Percentiles rank a stretch among this genome's conserved stretches.
These are phyloP conservation scores for Circaetus cinerascens DNA, from an alignment of 2,113 vertebrate genomes.

Conservation along the genomic window DNA sequence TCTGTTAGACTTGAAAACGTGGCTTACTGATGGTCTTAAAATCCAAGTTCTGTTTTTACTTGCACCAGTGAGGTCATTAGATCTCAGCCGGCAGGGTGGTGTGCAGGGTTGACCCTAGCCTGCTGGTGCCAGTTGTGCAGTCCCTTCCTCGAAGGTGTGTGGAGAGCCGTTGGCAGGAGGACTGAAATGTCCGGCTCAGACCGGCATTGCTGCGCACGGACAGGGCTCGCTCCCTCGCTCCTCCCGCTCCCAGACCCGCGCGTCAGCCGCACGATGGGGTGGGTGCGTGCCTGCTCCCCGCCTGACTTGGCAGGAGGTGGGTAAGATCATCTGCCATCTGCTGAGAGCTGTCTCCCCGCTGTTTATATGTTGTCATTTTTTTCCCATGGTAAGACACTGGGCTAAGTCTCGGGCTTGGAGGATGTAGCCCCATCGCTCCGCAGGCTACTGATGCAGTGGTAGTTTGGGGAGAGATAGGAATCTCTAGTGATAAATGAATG, in stretches of 20 bases:
- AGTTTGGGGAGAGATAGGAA: background rate
- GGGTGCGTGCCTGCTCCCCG: too few species aligned
- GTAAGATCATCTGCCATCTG: background rate
- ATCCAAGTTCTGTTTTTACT: background rate
- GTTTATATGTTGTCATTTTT: background rate
- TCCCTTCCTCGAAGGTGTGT: fast-evolving
- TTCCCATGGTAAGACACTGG: background rate
- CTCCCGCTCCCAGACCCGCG: background rate
- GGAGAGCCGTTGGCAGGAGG: fast-evolving
- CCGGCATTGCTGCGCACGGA: fast-evolving
- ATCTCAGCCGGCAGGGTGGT: fast-evolving
- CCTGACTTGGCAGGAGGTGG: too few species aligned
- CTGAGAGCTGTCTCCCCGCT: background rate
- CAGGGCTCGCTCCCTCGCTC: background rate
- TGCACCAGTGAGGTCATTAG: background rate
- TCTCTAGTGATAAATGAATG: background rate
- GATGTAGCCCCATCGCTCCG: fast-evolving
- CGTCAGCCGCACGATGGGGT: fast-evolving
- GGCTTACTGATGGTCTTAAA: background rate
- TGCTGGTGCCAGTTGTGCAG: fast-evolving
- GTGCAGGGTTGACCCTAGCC: background rate
- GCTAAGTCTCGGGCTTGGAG: background rate
- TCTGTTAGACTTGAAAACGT: background rate
- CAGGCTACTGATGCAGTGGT: background rate
- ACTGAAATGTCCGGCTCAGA: fast-evolving